Evolutionary conservation across 2,113 vertebrate genomes (phyloP).

Genomic region (Periophthalmodon schlosseri): DNA sequence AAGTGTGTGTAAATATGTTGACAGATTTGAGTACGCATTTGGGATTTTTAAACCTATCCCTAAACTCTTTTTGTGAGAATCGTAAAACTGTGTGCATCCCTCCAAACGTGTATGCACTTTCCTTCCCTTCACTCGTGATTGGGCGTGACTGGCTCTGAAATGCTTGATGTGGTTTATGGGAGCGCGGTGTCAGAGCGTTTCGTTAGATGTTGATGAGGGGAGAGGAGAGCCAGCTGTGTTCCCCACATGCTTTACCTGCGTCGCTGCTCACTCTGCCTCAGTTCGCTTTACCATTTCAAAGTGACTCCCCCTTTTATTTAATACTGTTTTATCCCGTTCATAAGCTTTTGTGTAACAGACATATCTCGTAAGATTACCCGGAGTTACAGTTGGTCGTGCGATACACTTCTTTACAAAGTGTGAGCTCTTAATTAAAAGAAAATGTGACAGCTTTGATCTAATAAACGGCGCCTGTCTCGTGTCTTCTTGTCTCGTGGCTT

Average conservation of each 20-base stretch:
- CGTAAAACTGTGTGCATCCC: conserved; percentile 6
- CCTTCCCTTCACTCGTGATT: conserved; percentile 33
- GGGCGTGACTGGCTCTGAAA: conserved; percentile 32
- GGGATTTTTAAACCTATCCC: neutral
- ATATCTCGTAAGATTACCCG: conserved; percentile 34
- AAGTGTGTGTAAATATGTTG: neutral
- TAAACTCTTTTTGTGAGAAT: neutral
- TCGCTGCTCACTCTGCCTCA: conserved; percentile 35
- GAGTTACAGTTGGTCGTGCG: conserved; percentile 14
- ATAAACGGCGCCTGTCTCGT: conserved; percentile 37
- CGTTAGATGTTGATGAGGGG: conserved; percentile 59
- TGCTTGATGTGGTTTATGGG: conserved; percentile 33
- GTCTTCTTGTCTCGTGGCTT: conserved; percentile 28
- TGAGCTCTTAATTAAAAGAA: conserved; percentile 44
- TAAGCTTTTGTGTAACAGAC: conserved; percentile 32
- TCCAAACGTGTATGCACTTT: conserved; percentile 15
- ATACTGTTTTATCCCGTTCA: conserved; percentile 33
- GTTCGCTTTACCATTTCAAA: conserved; percentile 65
- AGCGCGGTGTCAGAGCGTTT: conserved; percentile 36
- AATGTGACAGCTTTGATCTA: conserved; percentile 61
- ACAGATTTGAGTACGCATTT: neutral
- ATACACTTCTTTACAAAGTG: conserved; percentile 48
- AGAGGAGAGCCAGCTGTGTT: conserved; percentile 54
- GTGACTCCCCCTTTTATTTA: conserved; percentile 42
- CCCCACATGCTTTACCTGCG: conserved; percentile 41